Evolutionary conservation across 2,797 vertebrate genomes (phyloP).

Genomic region (Manis crassicaudata): DNA sequence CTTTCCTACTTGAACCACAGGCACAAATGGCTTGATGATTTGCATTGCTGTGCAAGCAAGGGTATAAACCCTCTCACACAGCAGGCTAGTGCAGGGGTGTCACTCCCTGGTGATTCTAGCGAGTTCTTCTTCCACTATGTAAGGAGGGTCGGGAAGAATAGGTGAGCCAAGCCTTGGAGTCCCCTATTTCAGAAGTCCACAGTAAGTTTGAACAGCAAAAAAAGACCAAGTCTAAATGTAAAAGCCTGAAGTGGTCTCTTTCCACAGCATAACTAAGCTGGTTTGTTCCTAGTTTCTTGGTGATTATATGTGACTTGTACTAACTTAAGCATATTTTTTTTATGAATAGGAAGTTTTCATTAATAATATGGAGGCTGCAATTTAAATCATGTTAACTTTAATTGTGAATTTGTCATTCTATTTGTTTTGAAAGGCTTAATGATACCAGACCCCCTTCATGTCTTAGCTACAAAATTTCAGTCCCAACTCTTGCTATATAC

Average conservation of each 20-base stretch:
- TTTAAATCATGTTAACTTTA: neutral
- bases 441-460: neutral
- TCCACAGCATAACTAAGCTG: neutral
- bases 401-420: neutral
- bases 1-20: neutral
- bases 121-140: neutral
- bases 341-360: neutral
- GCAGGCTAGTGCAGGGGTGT: neutral
- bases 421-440: slow-evolving; percentile 17
- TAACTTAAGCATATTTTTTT: neutral
- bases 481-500: neutral
- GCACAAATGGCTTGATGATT: neutral
- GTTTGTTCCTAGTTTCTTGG: neutral
- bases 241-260: neutral
- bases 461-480: neutral
- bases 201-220: neutral
- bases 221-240: neutral
- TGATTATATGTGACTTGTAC: neutral
- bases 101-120: neutral
- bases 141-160: neutral
- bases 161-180: neutral
- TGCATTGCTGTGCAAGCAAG: neutral
- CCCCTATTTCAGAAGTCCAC: neutral
- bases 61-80: neutral
- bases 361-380: neutral